Evolutionary conservation across 2,888 invertebrate genomes (phyloP).

Genomic region (Pherbina coryleti): DNA sequence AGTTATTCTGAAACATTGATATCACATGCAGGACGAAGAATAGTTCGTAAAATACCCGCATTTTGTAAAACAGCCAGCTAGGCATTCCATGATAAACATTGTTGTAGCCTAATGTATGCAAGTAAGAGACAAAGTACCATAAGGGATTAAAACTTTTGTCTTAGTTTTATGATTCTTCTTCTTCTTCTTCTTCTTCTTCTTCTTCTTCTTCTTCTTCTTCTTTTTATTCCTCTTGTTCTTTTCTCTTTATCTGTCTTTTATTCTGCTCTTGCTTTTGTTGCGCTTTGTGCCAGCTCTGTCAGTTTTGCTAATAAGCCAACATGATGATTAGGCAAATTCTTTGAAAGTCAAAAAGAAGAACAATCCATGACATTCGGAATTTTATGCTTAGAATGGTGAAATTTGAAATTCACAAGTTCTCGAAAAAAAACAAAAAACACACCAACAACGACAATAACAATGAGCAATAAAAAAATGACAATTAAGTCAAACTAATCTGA

Average conservation of each 20-base stretch:
- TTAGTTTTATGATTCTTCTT: neutral
- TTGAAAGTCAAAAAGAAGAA: neutral
- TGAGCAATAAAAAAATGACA: neutral
- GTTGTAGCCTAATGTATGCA: neutral
- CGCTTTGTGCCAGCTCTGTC: neutral
- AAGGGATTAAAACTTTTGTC: neutral
- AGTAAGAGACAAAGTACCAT: neutral
- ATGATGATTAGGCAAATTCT: conserved; percentile 3
- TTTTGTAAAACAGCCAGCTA: neutral
- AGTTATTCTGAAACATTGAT: no score
- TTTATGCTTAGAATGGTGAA: neutral
- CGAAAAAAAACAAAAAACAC: neutral
- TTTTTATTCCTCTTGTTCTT: neutral
- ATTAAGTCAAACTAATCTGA: neutral
- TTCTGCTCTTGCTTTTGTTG: neutral
- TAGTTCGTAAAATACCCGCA: neutral
- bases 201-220: neutral
- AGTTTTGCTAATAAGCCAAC: neutral
- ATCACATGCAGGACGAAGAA: no score
- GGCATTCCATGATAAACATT: neutral
- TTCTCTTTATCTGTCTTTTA: no score
- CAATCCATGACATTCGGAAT: neutral
- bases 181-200: neutral
- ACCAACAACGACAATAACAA: neutral
- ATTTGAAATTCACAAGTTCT: neutral